Base-by-base conservation (phyloP, 2,888 invertebrate genomes). In the Epistrophella euchroma region DNA sequence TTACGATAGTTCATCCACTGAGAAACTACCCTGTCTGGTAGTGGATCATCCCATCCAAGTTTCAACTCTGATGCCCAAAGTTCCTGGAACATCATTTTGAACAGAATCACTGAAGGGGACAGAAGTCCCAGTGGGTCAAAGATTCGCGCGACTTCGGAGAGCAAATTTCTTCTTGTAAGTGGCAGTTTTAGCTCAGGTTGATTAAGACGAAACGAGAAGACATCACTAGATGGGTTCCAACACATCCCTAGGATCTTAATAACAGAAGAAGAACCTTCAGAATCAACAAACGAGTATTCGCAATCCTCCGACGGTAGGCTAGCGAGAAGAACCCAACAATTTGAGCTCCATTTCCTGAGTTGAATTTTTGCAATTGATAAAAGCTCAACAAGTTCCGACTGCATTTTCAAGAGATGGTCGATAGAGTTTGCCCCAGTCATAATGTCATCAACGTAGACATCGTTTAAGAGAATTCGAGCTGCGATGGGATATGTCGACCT, bases 321-420 rank as follows among this genome's bases (percentile, higher is more conserved):
- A 9, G 60, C 55, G 3, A 71, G 55, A 22, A 78, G 64, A 43
- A 40, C n/a, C 52, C 43, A 62, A 32, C 77, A 71, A 22, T 78
- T 78, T 28, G 45, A 72, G 11, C 55, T 79, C 78, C 72, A 79
- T 50, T 79, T 76, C 4, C 28, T 28, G 3, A 76, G 76, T 17
- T 68, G 15, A 0, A 66, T 22, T 11, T 37, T 6, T 3, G 75
- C 66, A 1, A 50, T 3, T 32, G 52, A 64, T n/a, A 68, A 37
- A 19, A 56, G 45, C 11, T 22, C 19, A 28, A 68, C 22, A 17
- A 74, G 37, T 15, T 74, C 64, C 4, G 64, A 74, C 32, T 74
- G 62, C 17, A 68, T 22, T 2, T 22, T 22, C 11, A 52, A 19
- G 1, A 68, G 37, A 19, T 13, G 35, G 11, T n/a, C n/a, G 9